A percentile compares a stretch with the other conserved stretches of the same genome.
phyloP scores from a whole-genome alignment of 2,888 invertebrate species.

The Adelphocoris suturalis region DNA sequence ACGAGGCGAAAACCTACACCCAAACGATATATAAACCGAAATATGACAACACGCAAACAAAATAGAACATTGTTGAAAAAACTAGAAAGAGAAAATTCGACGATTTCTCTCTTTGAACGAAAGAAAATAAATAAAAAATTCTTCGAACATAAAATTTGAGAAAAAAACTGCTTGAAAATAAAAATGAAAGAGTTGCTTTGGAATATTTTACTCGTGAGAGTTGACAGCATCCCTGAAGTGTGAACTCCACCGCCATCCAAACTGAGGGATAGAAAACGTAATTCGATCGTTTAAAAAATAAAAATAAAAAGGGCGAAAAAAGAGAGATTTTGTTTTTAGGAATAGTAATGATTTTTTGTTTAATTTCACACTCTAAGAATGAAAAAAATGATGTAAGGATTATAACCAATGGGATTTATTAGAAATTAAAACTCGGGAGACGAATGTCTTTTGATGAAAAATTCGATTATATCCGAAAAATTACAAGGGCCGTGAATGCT shows the following conservation, averaged over 20 bases:
- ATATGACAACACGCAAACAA: conserved; percentile 53
- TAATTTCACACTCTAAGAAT: background rate
- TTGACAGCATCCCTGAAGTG: conserved; percentile 98
- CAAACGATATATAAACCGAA: conserved; percentile 15
- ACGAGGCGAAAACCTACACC: background rate
- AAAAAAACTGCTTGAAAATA: conserved; percentile 59
- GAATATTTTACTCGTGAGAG: conserved; percentile 86
- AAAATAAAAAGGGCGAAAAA: background rate
- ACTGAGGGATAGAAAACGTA: conserved; percentile 80
- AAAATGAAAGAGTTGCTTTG: conserved; percentile 34
- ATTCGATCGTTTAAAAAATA: conserved; percentile 49
- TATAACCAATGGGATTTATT: too few species aligned
- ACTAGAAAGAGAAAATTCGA: conserved; percentile 40
- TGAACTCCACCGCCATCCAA: conserved; percentile 97
- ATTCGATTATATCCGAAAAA: background rate
- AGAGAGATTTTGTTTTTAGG: background rate
- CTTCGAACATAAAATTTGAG: too few species aligned
- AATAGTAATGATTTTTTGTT: background rate
- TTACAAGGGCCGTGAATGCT: background rate
- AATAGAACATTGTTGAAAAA: background rate
- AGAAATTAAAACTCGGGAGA: too few species aligned
- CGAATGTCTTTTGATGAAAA: background rate
- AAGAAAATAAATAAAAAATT: conserved; percentile 5
- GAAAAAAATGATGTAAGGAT: background rate
- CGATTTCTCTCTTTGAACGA: background rate